phyloP scores from a whole-genome alignment of 1,140 invertebrate genomes.

The Drosophila erecta region DNA sequence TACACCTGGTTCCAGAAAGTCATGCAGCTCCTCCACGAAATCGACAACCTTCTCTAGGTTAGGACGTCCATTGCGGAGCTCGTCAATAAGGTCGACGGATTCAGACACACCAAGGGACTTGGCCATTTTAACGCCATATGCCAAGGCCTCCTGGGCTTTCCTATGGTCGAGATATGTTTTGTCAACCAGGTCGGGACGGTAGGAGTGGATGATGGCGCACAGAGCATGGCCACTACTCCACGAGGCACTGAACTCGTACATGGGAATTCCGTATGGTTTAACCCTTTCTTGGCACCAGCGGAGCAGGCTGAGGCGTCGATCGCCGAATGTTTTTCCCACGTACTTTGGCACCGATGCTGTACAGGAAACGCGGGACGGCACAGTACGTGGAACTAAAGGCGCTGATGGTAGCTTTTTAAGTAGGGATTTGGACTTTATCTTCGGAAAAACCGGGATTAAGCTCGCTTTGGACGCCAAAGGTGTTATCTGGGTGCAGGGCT shows the following conservation, averaged over 20 bases:
- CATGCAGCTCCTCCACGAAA: conserved; percentile 29
- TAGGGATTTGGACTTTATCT: neutral
- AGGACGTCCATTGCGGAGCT: conserved; percentile 8
- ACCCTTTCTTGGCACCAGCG: conserved; percentile 26
- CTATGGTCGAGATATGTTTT: neutral
- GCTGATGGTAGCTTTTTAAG: too few species aligned
- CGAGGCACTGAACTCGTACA: conserved; percentile 61
- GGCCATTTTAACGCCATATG: conserved; percentile 7
- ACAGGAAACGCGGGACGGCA: too few species aligned
- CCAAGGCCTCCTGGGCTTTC: conserved; percentile 7
- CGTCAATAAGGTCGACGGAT: conserved; percentile 5
- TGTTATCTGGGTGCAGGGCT: neutral
- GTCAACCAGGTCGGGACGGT: conserved; percentile 42
- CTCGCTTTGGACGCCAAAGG: neutral
- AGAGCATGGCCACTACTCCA: conserved; percentile 56
- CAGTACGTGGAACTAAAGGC: neutral
- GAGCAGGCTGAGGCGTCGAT: conserved; percentile 19
- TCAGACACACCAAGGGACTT: conserved; percentile 22
- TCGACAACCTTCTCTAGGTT: conserved; percentile 6
- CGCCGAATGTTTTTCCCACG: conserved; percentile 48
- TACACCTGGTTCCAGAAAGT: neutral
- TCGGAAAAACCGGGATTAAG: neutral
- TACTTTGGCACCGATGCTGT: neutral
- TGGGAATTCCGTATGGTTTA: conserved; percentile 54
- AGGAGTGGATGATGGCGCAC: conserved; percentile 54